Evolutionary conservation across 2,113 vertebrate species (phyloP).

Genomic region (Gavialis gangeticus): DNA sequence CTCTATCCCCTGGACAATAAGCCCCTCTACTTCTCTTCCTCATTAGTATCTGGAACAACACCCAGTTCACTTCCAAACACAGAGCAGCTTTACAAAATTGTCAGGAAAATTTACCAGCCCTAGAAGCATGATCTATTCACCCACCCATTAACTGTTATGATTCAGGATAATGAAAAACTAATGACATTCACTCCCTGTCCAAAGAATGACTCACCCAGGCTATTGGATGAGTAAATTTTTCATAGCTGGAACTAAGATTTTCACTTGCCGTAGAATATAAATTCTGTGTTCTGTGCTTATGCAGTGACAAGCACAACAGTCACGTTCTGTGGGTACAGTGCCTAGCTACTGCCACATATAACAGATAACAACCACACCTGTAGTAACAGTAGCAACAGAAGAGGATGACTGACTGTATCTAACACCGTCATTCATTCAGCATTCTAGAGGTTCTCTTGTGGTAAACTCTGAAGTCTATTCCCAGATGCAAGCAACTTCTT

Average conservation of each 20-base stretch:
- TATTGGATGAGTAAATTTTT: constrained; percentile 25
- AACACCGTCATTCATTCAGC: background rate
- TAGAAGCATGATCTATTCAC: constrained; percentile 44
- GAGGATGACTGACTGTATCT: background rate
- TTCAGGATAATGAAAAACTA: constrained; percentile 51
- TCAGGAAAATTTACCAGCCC: constrained; percentile 61
- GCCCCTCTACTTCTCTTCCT: constrained; percentile 47
- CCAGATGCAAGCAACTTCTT: background rate
- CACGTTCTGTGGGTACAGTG: rapidly evolving
- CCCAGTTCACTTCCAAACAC: constrained; percentile 37
- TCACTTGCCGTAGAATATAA: background rate
- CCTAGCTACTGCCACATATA: background rate
- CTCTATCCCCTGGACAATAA: constrained; percentile 32
- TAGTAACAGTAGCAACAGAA: rapidly evolving
- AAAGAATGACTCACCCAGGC: constrained; percentile 55
- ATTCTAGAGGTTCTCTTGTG: rapidly evolving
- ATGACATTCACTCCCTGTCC: background rate
- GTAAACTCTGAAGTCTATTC: background rate
- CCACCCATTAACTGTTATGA: constrained; percentile 42
- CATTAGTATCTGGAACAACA: constrained; percentile 58
- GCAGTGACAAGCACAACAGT: background rate
- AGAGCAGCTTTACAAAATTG: constrained; percentile 44
- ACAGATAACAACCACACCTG: too few relatives aligned
- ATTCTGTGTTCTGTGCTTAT: background rate
- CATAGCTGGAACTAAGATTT: constrained; percentile 20